phyloP scores from a whole-genome alignment of 2,797 vertebrate species.

The Chanos chanos region DNA sequence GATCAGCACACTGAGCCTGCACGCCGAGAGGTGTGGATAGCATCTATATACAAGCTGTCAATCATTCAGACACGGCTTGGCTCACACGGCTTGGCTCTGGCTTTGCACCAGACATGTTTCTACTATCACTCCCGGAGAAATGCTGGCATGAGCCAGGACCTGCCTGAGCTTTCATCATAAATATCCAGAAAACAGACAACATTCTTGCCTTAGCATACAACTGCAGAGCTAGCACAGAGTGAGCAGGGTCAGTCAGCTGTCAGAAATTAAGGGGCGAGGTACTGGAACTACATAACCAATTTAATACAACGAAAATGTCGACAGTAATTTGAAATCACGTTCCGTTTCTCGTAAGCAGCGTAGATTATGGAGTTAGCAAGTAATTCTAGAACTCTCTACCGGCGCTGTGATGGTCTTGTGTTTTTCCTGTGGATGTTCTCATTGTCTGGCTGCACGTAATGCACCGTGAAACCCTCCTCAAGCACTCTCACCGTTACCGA shows the following conservation, averaged over 20 bases:
- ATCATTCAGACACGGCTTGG: conserved; percentile 8
- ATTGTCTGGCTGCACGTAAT: conserved; percentile 14
- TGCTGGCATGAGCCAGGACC: conserved; percentile 35
- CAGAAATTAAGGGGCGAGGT: too few relatives aligned
- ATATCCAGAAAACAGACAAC: conserved; percentile 30
- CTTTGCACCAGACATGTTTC: conserved; percentile 22
- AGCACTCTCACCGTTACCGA: conserved; percentile 32
- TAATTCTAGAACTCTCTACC: too few relatives aligned
- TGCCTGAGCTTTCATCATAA: conserved; percentile 34
- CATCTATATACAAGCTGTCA: conserved; percentile 42
- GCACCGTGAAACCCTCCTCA: conserved; percentile 26
- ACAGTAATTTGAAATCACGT: too few relatives aligned
- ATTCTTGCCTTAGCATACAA: conserved; percentile 10
- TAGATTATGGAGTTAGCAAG: too few relatives aligned
- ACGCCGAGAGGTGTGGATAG: conserved; percentile 34
- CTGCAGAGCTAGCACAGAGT: background rate
- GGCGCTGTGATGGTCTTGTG: too few relatives aligned
- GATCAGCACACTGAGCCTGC: conserved; percentile 13
- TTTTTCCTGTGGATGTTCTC: conserved; percentile 2
- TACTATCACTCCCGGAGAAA: conserved; percentile 44
- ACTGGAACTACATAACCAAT: too few relatives aligned
- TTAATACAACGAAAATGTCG: too few relatives aligned
- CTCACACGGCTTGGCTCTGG: conserved; percentile 8
- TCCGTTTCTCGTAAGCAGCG: too few relatives aligned
- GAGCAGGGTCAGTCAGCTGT: too few relatives aligned